These are phyloP conservation scores for Dysmachus trigonus DNA, from an alignment of 2,888 invertebrate genomes.

Conservation along the genomic window DNA sequence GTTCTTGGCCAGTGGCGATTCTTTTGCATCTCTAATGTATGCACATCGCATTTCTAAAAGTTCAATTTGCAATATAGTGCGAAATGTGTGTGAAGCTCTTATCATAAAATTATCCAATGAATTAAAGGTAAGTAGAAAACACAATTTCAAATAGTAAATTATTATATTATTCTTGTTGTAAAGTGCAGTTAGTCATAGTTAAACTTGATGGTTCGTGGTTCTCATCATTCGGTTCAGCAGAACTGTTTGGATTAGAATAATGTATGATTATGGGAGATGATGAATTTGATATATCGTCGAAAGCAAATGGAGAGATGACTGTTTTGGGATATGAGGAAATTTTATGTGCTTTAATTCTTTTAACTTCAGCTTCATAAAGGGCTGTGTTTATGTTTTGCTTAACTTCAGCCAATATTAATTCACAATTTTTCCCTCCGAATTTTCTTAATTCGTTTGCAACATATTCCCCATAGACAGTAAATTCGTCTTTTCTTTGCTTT, in stretches of 20 bases:
- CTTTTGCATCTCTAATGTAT: neutral
- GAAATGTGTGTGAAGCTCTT: neutral
- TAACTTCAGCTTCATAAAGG: too few species aligned
- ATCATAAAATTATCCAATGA: neutral
- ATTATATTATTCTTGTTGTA: neutral
- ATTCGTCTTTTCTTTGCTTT: too few species aligned
- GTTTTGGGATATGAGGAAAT: neutral
- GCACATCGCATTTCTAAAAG: neutral
- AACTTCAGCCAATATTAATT: too few species aligned
- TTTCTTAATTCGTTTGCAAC: too few species aligned
- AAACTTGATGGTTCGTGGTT: too few species aligned
- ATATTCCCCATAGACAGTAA: too few species aligned
- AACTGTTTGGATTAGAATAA: neutral
- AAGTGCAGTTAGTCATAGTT: neutral
- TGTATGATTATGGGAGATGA: neutral
- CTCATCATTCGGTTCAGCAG: neutral
- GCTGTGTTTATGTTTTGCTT: too few species aligned
- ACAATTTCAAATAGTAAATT: neutral
- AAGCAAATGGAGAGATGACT: neutral
- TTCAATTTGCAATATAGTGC: neutral
- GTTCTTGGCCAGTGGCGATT: neutral
- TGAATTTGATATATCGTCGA: neutral
- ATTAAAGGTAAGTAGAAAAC: neutral
- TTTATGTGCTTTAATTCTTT: neutral
- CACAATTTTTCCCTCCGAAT: too few species aligned